Conservation (phyloP, 1,140 invertebrate genomes). For the Myzus persicae region DNA sequence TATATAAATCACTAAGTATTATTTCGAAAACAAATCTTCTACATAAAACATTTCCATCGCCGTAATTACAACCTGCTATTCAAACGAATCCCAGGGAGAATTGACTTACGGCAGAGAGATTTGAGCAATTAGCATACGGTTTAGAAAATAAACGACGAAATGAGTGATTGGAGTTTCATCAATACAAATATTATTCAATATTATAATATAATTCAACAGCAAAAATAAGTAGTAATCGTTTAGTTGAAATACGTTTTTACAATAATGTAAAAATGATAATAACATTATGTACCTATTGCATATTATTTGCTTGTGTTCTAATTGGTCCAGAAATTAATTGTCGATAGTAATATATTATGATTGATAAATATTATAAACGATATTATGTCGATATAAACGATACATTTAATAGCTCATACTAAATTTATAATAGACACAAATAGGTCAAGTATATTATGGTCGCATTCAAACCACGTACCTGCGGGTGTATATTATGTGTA, state of each 20-base stretch:
- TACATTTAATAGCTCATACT: background rate
- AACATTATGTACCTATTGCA: no score
- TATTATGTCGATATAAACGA: background rate
- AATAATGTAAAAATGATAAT: background rate
- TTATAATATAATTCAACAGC: no score
- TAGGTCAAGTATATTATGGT: no score
- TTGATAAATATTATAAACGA: no score
- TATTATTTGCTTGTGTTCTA: background rate
- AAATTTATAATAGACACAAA: no score
- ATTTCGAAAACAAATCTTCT: slow-evolving; percentile 8
- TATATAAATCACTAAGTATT: slow-evolving; percentile 17
- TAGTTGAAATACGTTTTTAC: background rate
- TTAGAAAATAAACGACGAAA: background rate
- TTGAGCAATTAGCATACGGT: background rate
- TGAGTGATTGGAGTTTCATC: background rate
- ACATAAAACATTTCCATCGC: background rate
- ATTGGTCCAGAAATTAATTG: background rate
- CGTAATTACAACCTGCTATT: background rate
- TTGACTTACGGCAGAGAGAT: background rate
- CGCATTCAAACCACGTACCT: accelerated
- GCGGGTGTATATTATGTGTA: background rate
- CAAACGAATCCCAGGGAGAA: background rate
- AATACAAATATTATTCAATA: background rate
- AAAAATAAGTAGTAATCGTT: no score
- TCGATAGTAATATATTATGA: no score